These are phyloP conservation scores for Dione juno DNA, from an alignment of 2,888 invertebrate genomes.

Conservation along the genomic window DNA sequence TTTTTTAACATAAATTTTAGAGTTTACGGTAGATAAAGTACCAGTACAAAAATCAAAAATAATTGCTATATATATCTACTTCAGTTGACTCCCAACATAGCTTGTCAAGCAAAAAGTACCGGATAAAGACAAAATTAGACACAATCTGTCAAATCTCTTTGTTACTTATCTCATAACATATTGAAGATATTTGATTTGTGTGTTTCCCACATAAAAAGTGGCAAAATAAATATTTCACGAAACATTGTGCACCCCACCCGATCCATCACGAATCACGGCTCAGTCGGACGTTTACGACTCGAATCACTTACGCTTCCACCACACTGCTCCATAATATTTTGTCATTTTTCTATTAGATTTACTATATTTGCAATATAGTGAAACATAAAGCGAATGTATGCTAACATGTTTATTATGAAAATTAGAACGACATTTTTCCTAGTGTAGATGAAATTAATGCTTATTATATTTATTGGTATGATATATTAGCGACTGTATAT, in stretches of 20 bases:
- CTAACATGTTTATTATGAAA: background rate
- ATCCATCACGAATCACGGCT: constrained; percentile 74
- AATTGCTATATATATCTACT: background rate
- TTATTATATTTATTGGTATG: no score
- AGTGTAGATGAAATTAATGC: no score
- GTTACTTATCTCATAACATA: constrained; percentile 10
- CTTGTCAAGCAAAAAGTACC: background rate
- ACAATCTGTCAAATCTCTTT: background rate
- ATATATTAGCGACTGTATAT: no score
- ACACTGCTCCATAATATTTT: constrained; percentile 45
- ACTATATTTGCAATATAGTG: background rate
- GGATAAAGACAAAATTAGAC: background rate
- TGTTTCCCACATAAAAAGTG: constrained; percentile 37
- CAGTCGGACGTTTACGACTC: constrained; percentile 70
- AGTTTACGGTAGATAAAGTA: background rate
- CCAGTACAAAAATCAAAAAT: background rate
- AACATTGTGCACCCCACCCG: constrained; percentile 51
- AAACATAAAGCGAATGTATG: background rate
- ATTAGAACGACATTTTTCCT: background rate
- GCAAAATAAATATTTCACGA: constrained; percentile 47
- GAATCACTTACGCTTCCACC: constrained; percentile 75
- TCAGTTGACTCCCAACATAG: no score
- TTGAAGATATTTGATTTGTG: constrained; percentile 19
- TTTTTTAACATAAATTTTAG: background rate
- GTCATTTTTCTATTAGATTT: constrained; percentile 33